Evolutionary conservation across 1,140 invertebrate genomes (phyloP).

Genomic region (Dermatophagoides farinae): DNA sequence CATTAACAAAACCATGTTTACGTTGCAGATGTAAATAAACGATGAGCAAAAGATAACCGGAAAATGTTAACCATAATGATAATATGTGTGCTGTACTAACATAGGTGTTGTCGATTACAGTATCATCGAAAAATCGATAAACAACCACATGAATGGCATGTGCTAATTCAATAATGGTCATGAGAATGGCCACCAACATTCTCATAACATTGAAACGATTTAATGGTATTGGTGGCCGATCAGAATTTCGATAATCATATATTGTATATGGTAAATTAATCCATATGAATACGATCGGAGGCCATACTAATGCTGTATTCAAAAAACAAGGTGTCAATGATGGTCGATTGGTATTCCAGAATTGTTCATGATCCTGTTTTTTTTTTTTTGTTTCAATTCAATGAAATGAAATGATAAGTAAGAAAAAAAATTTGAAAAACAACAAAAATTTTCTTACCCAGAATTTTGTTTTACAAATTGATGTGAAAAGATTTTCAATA

Average conservation of each 20-base stretch:
- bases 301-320: conserved; percentile 62
- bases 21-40: not conserved
- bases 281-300: conserved; percentile 69
- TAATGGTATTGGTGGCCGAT: not conserved
- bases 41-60: not conserved
- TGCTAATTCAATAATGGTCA: not conserved
- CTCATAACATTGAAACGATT: not conserved
- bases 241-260: not conserved
- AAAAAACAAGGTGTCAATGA: conserved; percentile 70
- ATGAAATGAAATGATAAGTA: not conserved
- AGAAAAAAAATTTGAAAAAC: no score
- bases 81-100: not conserved
- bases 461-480: no score
- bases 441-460: no score
- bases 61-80: not conserved
- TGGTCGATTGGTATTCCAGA: conserved; percentile 61
- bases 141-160: not conserved
- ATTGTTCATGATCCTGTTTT: conserved; percentile 44
- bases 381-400: no score
- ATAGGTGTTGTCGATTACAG: not conserved
- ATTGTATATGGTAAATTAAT: conserved; percentile 23
- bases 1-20: not conserved
- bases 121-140: not conserved
- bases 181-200: not conserved
- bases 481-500: no score